Evolutionary conservation across 2,113 vertebrate species (phyloP).

Genomic region (Seriola dumerili): DNA sequence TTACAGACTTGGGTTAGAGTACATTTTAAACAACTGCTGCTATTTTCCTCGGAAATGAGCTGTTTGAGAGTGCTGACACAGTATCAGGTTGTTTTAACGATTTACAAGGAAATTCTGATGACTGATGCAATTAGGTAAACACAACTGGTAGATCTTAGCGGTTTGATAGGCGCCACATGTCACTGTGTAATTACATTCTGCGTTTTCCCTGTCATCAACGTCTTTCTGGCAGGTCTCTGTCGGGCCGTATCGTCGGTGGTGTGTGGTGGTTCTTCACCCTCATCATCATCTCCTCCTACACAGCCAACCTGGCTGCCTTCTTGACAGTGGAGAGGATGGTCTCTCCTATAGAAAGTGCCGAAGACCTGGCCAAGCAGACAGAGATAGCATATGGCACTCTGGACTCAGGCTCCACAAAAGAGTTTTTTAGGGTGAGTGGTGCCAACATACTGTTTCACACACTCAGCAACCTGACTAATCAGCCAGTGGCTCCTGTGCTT

Average conservation of each 20-base stretch:
- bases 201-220: constrained; percentile 52
- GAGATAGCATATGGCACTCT: constrained; percentile 99
- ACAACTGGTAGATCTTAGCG: constrained; percentile 43
- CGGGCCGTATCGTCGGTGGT: constrained; percentile 97
- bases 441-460: not conserved
- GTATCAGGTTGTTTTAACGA: constrained; percentile 13
- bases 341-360: constrained; percentile 98
- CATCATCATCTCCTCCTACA: constrained; percentile 99
- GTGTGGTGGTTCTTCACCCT: constrained; percentile 99
- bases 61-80: constrained; percentile 45
- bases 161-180: constrained; percentile 50
- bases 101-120: constrained; percentile 55
- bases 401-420: constrained; percentile 99
- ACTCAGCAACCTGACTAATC: not conserved
- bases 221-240: constrained; percentile 91
- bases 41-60: constrained; percentile 24
- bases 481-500: not conserved
- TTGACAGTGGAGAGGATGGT: constrained; percentile 99
- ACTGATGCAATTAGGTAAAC: constrained; percentile 37
- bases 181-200: constrained; percentile 55
- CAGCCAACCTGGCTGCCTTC: constrained; percentile 99
- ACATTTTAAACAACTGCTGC: constrained; percentile 14
- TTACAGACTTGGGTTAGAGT: constrained; percentile 21
- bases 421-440: constrained; percentile 98
- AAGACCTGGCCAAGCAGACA: constrained; percentile 99